Evolutionary conservation across 2,888 invertebrate species (phyloP).

Genomic region (Parnassius smintheus): DNA sequence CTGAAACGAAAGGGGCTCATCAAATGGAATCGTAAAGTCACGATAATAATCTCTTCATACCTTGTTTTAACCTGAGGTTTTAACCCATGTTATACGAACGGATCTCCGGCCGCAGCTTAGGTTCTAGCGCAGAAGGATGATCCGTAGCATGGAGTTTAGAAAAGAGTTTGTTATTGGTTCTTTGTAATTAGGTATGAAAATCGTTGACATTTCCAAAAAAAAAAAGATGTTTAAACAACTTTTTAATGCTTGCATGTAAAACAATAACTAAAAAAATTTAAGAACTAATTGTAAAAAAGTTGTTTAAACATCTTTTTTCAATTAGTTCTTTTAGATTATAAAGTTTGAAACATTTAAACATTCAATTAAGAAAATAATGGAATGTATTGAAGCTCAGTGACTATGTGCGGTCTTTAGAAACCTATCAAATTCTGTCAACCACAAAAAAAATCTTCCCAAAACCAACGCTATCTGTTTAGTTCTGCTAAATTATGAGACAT

Average conservation of each 20-base stretch:
- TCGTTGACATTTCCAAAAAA: conserved; percentile 6
- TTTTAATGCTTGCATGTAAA: too few species aligned
- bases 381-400: conserved; percentile 13
- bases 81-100: background rate
- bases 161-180: conserved; percentile 19
- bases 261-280: too few species aligned
- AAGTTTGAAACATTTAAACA: background rate
- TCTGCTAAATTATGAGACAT: conserved; percentile 20
- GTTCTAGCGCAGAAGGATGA: background rate
- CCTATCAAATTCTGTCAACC: conserved; percentile 19
- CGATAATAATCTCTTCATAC: conserved; percentile 20
- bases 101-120: background rate
- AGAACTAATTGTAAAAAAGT: too few species aligned
- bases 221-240: too few species aligned
- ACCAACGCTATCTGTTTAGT: conserved; percentile 23
- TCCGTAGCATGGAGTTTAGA: conserved; percentile 2
- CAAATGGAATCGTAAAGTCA: conserved; percentile 12
- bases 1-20: conserved; percentile 9
- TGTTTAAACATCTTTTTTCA: background rate
- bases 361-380: conserved; percentile 4
- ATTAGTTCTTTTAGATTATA: background rate
- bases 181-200: conserved; percentile 11
- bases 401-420: conserved; percentile 26
- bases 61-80: conserved; percentile 19
- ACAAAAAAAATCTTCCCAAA: conserved; percentile 11